Evolutionary conservation across 2,888 invertebrate genomes (phyloP).

Genomic region (Micoletzkya japonica): DNA sequence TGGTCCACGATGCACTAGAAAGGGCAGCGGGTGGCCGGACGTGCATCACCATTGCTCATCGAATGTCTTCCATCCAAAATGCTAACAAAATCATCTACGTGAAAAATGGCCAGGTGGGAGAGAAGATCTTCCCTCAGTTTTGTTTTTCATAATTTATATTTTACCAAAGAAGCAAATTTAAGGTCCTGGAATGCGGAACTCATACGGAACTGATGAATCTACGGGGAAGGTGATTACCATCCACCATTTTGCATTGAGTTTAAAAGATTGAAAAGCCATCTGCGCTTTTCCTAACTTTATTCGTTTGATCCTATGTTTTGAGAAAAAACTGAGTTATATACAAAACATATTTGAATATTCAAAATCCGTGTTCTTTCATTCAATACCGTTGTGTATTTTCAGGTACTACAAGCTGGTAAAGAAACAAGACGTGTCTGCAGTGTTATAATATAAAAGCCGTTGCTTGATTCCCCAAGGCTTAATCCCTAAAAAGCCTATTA

Average conservation of each 20-base stretch:
- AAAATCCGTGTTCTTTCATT: conserved; percentile 15
- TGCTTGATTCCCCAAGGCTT: too few relatives aligned
- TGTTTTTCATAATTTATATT: too few relatives aligned
- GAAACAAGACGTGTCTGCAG: conserved; percentile 48
- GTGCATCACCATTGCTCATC: conserved; percentile 58
- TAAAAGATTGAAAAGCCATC: too few relatives aligned
- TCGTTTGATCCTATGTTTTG: too few relatives aligned
- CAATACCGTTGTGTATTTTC: background rate
- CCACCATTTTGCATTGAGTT: too few relatives aligned
- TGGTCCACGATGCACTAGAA: conserved; percentile 58
- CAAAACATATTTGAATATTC: too few relatives aligned
- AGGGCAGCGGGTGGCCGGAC: conserved; percentile 54
- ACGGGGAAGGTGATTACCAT: conserved; percentile 38
- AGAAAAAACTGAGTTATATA: too few relatives aligned
- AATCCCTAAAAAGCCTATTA: too few relatives aligned
- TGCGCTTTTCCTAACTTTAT: too few relatives aligned
- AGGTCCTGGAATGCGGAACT: conserved; percentile 43
- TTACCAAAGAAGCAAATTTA: too few relatives aligned
- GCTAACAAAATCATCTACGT: conserved; percentile 55
- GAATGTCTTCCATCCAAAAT: conserved; percentile 57
- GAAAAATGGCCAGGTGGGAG: conserved; percentile 44
- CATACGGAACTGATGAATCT: conserved; percentile 43
- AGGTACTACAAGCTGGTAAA: conserved; percentile 46
- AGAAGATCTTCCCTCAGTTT: too few relatives aligned
- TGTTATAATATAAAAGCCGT: too few relatives aligned